phyloP scores from a whole-genome alignment of 2,113 vertebrate genomes.

The Lycaon pictus region DNA sequence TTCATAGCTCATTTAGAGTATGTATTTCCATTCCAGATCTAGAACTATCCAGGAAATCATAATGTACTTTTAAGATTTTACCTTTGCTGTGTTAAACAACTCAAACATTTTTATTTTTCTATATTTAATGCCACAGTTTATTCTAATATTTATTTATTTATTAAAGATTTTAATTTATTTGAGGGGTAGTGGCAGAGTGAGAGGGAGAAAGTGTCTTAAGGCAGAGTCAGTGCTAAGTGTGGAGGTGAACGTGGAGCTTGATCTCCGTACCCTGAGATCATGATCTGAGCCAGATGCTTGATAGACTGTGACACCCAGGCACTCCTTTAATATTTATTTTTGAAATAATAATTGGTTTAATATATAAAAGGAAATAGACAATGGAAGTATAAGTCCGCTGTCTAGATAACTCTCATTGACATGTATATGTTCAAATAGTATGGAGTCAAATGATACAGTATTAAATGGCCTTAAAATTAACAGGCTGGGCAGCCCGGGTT shows the following conservation, averaged over 20 bases:
- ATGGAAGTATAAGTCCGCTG: neutral
- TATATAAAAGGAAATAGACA: neutral
- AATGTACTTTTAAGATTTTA: neutral
- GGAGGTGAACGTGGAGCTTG: neutral
- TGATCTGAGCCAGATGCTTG: neutral
- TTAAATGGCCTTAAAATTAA: neutral
- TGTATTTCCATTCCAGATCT: neutral
- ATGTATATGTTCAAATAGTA: neutral
- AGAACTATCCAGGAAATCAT: neutral
- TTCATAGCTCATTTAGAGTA: neutral
- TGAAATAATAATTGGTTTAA: neutral
- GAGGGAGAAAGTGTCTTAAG: neutral
- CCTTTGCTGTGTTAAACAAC: neutral
- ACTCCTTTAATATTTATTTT: neutral
- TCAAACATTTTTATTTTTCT: neutral
- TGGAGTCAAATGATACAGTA: neutral
- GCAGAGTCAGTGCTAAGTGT: neutral
- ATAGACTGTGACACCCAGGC: neutral
- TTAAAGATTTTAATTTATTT: neutral
- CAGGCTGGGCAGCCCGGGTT: too few species aligned
- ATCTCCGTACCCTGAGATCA: neutral
- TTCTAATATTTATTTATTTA: neutral
- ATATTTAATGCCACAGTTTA: neutral
- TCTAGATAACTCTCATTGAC: neutral
- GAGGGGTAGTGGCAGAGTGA: neutral